phyloP scores from a whole-genome alignment of 2,888 invertebrate genomes.

The Oscheius myriophilus region DNA sequence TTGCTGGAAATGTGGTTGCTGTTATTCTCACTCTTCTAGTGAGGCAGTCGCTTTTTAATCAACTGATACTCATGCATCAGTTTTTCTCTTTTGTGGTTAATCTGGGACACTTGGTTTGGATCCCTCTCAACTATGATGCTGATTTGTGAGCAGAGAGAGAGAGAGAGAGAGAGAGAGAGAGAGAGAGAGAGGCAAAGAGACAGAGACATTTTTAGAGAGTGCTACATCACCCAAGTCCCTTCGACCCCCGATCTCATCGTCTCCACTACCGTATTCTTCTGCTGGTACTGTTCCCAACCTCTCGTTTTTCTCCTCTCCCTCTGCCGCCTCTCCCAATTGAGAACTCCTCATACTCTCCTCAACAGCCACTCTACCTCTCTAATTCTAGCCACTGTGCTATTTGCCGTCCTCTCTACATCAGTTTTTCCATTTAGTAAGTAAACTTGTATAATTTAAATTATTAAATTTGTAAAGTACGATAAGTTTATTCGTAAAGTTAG shows the following conservation, averaged over 20 bases:
- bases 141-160: not conserved
- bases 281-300: constrained; percentile 4
- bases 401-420: too few species aligned
- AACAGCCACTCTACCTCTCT: too few species aligned
- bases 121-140: not conserved
- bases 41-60: not conserved
- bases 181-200: too few species aligned
- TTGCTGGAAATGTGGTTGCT: not conserved
- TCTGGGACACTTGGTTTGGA: constrained; percentile 7
- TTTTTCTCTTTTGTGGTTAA: not conserved
- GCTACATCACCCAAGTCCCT: constrained; percentile 8
- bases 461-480: too few species aligned
- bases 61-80: constrained; percentile 7
- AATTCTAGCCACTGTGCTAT: too few species aligned
- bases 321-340: too few species aligned
- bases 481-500: too few species aligned
- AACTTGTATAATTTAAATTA: too few species aligned
- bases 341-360: too few species aligned
- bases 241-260: not conserved
- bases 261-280: constrained; percentile 2
- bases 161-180: too few species aligned
- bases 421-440: constrained; percentile 15
- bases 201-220: not conserved
- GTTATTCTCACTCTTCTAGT: not conserved
- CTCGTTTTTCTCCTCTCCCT: constrained; percentile 5